These are phyloP conservation scores for Matsumurasca onukii DNA, from an alignment of 1,140 invertebrate species.

Conservation along the genomic window DNA sequence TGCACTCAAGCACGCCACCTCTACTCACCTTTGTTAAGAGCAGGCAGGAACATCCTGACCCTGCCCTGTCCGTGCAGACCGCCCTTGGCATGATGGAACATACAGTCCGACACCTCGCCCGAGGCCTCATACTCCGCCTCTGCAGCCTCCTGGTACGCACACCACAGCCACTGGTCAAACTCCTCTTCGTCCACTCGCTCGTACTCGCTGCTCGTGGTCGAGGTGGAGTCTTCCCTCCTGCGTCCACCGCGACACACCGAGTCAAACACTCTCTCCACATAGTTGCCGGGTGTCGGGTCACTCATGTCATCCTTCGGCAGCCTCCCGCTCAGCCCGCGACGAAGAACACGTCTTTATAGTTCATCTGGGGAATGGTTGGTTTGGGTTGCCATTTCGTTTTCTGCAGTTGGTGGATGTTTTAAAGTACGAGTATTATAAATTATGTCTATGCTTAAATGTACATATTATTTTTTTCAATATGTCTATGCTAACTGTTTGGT, in stretches of 20 bases:
- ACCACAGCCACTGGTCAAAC: constrained; percentile 24
- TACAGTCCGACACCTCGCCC: constrained; percentile 37
- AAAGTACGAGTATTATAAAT: too few relatives aligned
- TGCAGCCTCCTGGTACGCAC: neutral
- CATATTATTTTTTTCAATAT: too few relatives aligned
- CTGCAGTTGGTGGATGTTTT: too few relatives aligned
- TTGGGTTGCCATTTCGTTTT: too few relatives aligned
- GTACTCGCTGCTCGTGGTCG: neutral
- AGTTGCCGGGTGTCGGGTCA: neutral
- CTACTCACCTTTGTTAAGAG: constrained; percentile 39
- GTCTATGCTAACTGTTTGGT: too few relatives aligned
- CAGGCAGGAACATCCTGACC: constrained; percentile 35
- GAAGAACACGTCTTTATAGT: too few relatives aligned
- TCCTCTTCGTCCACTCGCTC: too few relatives aligned
- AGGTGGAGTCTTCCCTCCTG: neutral
- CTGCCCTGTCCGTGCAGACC: constrained; percentile 14
- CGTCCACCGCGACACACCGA: neutral
- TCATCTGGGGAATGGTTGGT: too few relatives aligned
- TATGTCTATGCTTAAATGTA: too few relatives aligned
- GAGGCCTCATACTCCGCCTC: constrained; percentile 29
- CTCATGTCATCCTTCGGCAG: neutral
- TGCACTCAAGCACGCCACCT: too few relatives aligned
- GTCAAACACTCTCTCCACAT: constrained; percentile 18
- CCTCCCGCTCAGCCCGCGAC: neutral
- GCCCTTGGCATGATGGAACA: constrained; percentile 37